Conservation (phyloP, 2,888 invertebrate genomes). For the Iphiclides podalirius region DNA sequence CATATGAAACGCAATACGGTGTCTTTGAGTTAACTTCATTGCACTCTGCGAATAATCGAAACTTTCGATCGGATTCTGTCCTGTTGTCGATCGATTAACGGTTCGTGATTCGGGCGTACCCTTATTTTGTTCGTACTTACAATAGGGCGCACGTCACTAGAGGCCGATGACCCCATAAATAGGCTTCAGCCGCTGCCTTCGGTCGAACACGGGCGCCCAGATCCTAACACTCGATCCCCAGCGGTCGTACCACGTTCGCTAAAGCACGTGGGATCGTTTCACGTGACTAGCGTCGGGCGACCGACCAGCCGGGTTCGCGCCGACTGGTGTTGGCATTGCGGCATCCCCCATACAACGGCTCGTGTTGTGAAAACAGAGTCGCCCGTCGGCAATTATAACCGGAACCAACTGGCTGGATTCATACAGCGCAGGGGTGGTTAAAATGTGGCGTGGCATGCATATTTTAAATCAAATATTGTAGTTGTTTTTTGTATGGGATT, state of each 20-base stretch:
- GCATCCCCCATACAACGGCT: slow-evolving; percentile 37
- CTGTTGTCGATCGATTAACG: too few species aligned
- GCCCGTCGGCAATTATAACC: slow-evolving; percentile 34
- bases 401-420: slow-evolving; percentile 37
- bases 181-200: slow-evolving; percentile 27
- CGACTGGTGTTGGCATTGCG: too few species aligned
- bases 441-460: too few species aligned
- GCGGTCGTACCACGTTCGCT: background rate
- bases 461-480: too few species aligned
- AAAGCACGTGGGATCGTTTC: slow-evolving; percentile 8
- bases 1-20: too few species aligned
- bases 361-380: slow-evolving; percentile 52
- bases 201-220: slow-evolving; percentile 6
- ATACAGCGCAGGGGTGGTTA: slow-evolving; percentile 33
- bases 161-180: slow-evolving; percentile 58
- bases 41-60: too few species aligned
- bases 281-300: slow-evolving; percentile 26
- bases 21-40: too few species aligned
- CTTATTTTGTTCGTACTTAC: too few species aligned
- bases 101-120: too few species aligned
- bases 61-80: too few species aligned
- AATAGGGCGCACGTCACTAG: slow-evolving; percentile 46
- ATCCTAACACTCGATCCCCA: background rate
- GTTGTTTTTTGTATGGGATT: too few species aligned
- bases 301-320: slow-evolving; percentile 12